phyloP scores from a whole-genome alignment of 2,888 invertebrate genomes.

The Encarsia formosa region DNA sequence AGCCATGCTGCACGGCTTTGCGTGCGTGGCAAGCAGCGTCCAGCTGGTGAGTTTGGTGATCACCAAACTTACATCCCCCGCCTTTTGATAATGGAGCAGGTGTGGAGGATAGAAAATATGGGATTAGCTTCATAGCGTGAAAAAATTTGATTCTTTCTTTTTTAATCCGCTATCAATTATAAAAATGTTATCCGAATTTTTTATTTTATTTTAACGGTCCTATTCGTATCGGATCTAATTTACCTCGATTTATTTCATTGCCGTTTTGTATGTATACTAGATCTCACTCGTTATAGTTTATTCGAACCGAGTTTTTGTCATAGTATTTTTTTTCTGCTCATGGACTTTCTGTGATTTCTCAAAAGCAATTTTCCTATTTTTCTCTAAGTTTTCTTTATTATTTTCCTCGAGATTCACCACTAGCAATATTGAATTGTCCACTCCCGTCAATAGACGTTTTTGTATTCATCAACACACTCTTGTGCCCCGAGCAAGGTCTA shows the following conservation, averaged over 20 bases:
- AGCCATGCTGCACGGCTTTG: too few relatives aligned
- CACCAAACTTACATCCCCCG: constrained; percentile 24
- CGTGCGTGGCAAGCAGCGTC: too few relatives aligned
- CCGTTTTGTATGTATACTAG: constrained; percentile 27
- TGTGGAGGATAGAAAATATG: constrained; percentile 1
- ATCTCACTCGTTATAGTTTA: constrained; percentile 23
- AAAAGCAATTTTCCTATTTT: constrained; percentile 25
- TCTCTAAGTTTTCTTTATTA: not conserved
- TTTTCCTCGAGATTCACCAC: not conserved
- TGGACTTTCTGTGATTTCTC: constrained; percentile 13
- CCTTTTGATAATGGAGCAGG: not conserved
- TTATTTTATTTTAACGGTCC: constrained; percentile 26
- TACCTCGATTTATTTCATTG: constrained; percentile 26
- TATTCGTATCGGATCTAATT: constrained; percentile 23
- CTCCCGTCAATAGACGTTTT: constrained; percentile 20
- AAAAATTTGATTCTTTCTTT: constrained; percentile 28
- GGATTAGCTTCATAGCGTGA: constrained; percentile 28
- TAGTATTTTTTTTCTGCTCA: constrained; percentile 26
- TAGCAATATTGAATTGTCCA: not conserved
- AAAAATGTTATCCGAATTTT: constrained; percentile 25
- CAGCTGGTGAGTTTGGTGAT: too few relatives aligned
- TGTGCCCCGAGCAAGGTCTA: constrained; percentile 34
- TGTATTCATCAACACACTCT: constrained; percentile 34
- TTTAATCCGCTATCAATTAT: constrained; percentile 21
- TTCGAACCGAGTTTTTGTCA: constrained; percentile 12